Conservation (phyloP, 2,113 vertebrate species). For the Halcyon senegalensis region DNA sequence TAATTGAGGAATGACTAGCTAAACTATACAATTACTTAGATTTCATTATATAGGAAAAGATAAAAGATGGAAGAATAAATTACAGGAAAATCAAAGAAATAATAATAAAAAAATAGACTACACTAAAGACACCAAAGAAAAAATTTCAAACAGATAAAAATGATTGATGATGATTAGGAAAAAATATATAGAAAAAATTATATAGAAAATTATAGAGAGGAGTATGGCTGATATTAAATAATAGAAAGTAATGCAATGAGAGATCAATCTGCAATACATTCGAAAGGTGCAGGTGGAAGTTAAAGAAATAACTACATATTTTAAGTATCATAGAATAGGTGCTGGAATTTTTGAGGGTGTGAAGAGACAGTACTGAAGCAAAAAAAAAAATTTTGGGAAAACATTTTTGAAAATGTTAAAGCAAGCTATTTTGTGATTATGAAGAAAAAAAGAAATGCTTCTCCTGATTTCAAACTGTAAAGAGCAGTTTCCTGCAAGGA, state of each 20-base stretch:
- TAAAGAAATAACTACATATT: not conserved
- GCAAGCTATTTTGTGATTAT: not conserved
- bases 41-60: conserved; percentile 66
- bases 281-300: not conserved
- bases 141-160: conserved; percentile 71
- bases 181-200: too few species aligned
- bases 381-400: not conserved
- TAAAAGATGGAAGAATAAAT: conserved; percentile 57
- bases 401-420: not conserved
- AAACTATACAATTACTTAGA: conserved; percentile 52
- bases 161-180: conserved; percentile 45
- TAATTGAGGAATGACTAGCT: conserved; percentile 11
- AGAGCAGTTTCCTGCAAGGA: not conserved
- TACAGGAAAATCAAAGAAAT: conserved; percentile 45
- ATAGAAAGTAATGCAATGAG: not conserved
- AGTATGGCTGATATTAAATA: conserved; percentile 62
- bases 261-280: conserved; percentile 21
- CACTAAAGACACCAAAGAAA: conserved; percentile 57
- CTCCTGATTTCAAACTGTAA: not conserved
- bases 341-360: not conserved
- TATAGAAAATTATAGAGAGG: conserved; percentile 46
- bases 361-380: not conserved
- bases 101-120: conserved; percentile 35
- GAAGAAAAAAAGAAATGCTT: not conserved
- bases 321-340: not conserved